Evolutionary conservation across 2,888 invertebrate genomes (phyloP).

Genomic region (Listrodromus nycthemerus): DNA sequence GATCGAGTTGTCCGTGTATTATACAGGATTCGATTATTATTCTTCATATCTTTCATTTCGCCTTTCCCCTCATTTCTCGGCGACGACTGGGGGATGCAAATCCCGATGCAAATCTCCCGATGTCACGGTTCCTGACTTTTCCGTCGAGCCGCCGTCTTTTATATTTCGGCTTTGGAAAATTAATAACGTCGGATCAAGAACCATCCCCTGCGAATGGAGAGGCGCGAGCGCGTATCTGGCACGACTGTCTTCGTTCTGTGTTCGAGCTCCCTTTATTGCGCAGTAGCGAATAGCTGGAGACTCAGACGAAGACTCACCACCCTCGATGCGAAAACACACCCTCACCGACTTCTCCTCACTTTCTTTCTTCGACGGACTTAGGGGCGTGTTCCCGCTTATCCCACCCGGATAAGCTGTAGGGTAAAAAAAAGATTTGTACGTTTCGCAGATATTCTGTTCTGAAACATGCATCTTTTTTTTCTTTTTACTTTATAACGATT

Average conservation of each 20-base stretch:
- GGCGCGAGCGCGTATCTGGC: background rate
- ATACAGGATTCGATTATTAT: background rate
- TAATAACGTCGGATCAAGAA: constrained; percentile 45
- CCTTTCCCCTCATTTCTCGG: background rate
- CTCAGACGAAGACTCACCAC: background rate
- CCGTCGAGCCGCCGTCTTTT: background rate
- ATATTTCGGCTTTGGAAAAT: constrained; percentile 40
- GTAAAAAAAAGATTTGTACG: too few species aligned
- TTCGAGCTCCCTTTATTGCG: constrained; percentile 12
- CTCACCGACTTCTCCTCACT: background rate
- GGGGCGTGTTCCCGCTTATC: background rate
- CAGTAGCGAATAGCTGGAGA: background rate
- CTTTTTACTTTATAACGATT: too few species aligned
- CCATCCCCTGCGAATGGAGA: background rate
- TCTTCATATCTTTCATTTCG: background rate
- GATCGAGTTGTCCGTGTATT: background rate
- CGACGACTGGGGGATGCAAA: background rate
- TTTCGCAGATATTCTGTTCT: too few species aligned
- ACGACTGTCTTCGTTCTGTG: background rate
- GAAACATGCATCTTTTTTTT: too few species aligned
- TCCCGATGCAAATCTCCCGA: constrained; percentile 22
- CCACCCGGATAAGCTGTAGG: too few species aligned
- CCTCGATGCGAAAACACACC: background rate
- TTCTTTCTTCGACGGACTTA: background rate
- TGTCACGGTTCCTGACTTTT: background rate